phyloP scores from a whole-genome alignment of 1,140 invertebrate species.

The Drosophila melanogaster region Release_6_plus_ISO1_MT NT_033779.5:2447501-2448000 shows the following conservation, averaged over 20 bases:
- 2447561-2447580: constrained; percentile 72
- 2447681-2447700: constrained; percentile 29
- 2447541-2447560: constrained; percentile 66
- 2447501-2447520: constrained; percentile 74
- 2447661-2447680: constrained; percentile 25
- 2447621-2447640: constrained; percentile 66
- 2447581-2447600: constrained; percentile 52
- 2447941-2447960: neutral
- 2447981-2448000: neutral
- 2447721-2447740: constrained; percentile 2
- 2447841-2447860: neutral
- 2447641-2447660: constrained; percentile 36
- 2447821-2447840: constrained; percentile 7
- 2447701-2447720: neutral
- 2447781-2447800: constrained; percentile 15
- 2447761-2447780: constrained; percentile 21
- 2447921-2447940: too few relatives aligned
- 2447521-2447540: constrained; percentile 69
- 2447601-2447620: constrained; percentile 30
- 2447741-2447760: constrained; percentile 25
- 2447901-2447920: too few relatives aligned
- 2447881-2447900: neutral
- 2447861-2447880: neutral
- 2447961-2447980: neutral
- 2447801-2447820: neutral